phyloP scores from a whole-genome alignment of 2,888 invertebrate species.

The Listrodromus nycthemerus region DNA sequence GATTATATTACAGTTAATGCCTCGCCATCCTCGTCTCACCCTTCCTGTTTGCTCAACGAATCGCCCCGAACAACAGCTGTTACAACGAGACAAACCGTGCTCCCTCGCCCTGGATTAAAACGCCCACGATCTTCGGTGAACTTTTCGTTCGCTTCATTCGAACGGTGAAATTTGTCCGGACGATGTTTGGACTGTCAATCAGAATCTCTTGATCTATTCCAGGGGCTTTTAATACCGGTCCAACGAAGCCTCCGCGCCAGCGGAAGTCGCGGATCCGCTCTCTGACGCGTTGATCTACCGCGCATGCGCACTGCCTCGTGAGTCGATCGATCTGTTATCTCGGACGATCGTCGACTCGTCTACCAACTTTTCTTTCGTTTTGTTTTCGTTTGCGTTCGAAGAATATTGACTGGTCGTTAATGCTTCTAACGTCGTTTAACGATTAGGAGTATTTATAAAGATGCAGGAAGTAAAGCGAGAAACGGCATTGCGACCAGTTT shows the following conservation, averaged over 20 bases:
- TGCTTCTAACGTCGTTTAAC: background rate
- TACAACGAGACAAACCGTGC: conserved; percentile 40
- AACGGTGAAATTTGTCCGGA: background rate
- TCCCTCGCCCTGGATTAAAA: background rate
- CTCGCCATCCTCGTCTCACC: background rate
- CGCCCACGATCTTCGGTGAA: conserved; percentile 23
- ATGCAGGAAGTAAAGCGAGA: background rate
- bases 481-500: background rate
- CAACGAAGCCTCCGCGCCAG: conserved; percentile 34
- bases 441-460: conserved; percentile 18
- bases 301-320: background rate
- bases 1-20: conserved; percentile 49
- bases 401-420: background rate
- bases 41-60: conserved; percentile 57
- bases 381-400: background rate
- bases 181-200: conserved; percentile 22
- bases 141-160: background rate
- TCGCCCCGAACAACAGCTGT: conserved; percentile 50
- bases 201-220: conserved; percentile 19
- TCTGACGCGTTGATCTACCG: background rate
- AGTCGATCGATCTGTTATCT: conserved; percentile 4
- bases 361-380: background rate
- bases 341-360: background rate
- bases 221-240: conserved; percentile 41
- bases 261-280: conserved; percentile 34